These are phyloP conservation scores for Drosophila kanapiae DNA, from an alignment of 1,140 invertebrate genomes.

Conservation along the genomic window DNA sequence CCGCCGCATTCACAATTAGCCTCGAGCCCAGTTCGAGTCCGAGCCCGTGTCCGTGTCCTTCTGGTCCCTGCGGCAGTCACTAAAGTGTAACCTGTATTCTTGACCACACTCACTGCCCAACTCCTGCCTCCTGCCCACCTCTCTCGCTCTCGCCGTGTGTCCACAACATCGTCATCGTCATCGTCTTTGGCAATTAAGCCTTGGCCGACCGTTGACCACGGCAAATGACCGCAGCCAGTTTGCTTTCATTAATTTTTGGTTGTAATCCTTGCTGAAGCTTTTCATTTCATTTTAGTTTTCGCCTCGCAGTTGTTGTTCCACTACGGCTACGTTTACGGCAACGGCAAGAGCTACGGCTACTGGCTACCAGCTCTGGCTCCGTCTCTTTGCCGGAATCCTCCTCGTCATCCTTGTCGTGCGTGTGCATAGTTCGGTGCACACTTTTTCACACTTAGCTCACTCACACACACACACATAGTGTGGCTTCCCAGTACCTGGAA, in stretches of 20 bases:
- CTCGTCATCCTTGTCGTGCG: constrained; percentile 51
- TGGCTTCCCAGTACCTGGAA: constrained; percentile 12
- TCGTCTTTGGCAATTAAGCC: constrained; percentile 82
- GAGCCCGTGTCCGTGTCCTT: constrained; percentile 28
- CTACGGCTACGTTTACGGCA: constrained; percentile 13
- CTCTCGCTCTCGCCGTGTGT: constrained; percentile 13
- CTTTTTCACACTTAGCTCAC: constrained; percentile 69
- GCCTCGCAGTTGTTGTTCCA: constrained; percentile 41
- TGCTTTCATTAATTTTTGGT: constrained; percentile 85
- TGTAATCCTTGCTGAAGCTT: constrained; percentile 84
- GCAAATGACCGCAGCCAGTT: constrained; percentile 84
- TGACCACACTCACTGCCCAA: constrained; percentile 40
- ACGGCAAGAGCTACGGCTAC: constrained; percentile 1
- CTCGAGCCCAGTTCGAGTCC: constrained; percentile 38
- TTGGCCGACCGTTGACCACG: constrained; percentile 81
- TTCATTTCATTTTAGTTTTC: constrained; percentile 81
- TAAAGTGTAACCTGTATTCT: constrained; percentile 61
- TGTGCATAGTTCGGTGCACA: constrained; percentile 73
- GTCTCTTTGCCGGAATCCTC: constrained; percentile 11
- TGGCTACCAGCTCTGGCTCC: constrained; percentile 1
- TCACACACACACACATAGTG: constrained; percentile 3
- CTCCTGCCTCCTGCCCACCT: neutral
- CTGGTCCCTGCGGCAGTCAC: constrained; percentile 48
- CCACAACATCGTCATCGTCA: constrained; percentile 46
- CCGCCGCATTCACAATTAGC: constrained; percentile 61